Conservation (phyloP, 2,888 invertebrate genomes). For the Phlogophora meticulosa region DNA sequence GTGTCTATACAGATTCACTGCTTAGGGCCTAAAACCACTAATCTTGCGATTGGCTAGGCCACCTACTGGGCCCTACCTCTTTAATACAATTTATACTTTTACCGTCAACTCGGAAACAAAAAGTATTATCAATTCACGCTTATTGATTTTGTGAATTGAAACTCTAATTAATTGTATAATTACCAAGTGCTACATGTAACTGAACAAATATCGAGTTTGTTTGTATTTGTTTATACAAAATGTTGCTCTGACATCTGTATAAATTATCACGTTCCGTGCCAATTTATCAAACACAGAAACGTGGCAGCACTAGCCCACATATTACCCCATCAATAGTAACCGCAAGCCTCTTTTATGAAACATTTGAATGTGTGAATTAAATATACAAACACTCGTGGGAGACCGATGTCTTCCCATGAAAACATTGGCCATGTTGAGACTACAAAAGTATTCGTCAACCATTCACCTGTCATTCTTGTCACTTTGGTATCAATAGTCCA, state of each 20-base stretch:
- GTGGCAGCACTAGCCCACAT: slow-evolving; percentile 28
- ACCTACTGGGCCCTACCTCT: no score
- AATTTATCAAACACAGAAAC: slow-evolving; percentile 53
- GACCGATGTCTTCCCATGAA: slow-evolving; percentile 22
- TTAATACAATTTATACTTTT: no score
- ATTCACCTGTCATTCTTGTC: slow-evolving; percentile 48
- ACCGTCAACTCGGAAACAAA: no score
- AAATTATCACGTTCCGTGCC: slow-evolving; percentile 54
- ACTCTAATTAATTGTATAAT: slow-evolving; percentile 5
- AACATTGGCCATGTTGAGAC: slow-evolving; percentile 35
- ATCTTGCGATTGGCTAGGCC: no score
- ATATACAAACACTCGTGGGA: slow-evolving; percentile 42
- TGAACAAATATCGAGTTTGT: slow-evolving; percentile 3
- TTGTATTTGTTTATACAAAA: slow-evolving; percentile 12
- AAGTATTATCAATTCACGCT: not conserved
- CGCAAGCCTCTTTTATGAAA: slow-evolving; percentile 43
- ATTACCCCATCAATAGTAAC: slow-evolving; percentile 37
- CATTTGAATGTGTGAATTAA: slow-evolving; percentile 36
- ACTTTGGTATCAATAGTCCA: slow-evolving; percentile 38
- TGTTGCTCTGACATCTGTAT: slow-evolving; percentile 48
- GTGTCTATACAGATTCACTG: no score
- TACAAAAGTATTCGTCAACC: slow-evolving; percentile 40
- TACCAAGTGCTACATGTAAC: not conserved
- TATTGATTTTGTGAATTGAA: slow-evolving; percentile 3
- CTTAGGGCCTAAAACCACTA: no score